Base-by-base conservation (phyloP, 2,888 invertebrate genomes). In the Geotrupes spiniger region DNA sequence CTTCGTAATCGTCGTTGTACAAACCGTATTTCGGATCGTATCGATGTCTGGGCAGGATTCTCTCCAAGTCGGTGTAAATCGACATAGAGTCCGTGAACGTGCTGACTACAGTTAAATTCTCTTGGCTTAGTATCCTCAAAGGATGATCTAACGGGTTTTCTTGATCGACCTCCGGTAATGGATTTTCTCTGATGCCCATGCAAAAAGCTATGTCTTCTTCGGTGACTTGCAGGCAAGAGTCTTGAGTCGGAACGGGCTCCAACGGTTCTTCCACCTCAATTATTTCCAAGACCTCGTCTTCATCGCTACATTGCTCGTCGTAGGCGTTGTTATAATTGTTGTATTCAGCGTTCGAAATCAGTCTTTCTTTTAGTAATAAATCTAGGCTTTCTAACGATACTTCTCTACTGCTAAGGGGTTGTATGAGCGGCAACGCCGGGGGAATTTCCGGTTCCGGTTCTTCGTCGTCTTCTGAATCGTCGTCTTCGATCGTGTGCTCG, bases 121-220 rank as follows among this genome's bases (percentile, higher is more conserved):
- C 92, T 74, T 92, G 90, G 64, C 93, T 93, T 31, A 94, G 78
- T 61, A 92, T 89, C 58, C 92, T 79, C 40, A 94, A 74, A 0
- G 93, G 93, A 77, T 94, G 93, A 65, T 89, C 89, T 53, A 87
- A 83, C 43, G 71, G 74, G 59, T 81, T 82, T 55, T 81, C 82
- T 65, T 85, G 86, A 61, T 87, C 87, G 16, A 83, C 81, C 71
- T 87, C 86, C 1, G 82, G 82, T 26, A 87, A 68, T 36, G 83
- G 84, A 73, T 85, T 84, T 63, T 86, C 85, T 40, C 76, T 73
- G 38, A 66, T 66, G 29, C 85, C 85, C 89, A 92, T 91, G 63
- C 91, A 90, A 43, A 85, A 78, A 2, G 91, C 90, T 52, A 94
- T 93, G 67, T 94, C 93, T 74, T 93, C 93, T 74, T 94, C 93